Conservation (phyloP, 2,113 vertebrate genomes). For the Neolamprologus fasciatus region DNA sequence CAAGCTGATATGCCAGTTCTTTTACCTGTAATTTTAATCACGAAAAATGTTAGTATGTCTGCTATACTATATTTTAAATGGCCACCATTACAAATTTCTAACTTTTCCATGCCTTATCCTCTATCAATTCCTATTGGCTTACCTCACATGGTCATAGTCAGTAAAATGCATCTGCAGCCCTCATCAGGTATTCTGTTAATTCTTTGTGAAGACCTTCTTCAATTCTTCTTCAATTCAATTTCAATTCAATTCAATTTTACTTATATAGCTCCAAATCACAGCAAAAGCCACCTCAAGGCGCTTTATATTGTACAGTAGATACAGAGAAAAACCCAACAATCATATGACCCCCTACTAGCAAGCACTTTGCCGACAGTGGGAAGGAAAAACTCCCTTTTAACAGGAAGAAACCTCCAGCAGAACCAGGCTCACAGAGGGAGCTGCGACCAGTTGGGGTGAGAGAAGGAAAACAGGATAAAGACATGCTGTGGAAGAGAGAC, state of each 20-base stretch:
- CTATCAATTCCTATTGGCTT: neutral
- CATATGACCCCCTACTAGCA: neutral
- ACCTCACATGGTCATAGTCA: neutral
- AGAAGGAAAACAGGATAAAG: neutral
- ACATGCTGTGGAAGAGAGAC: neutral
- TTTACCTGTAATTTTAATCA: neutral
- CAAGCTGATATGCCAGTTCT: neutral
- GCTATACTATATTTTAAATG: neutral
- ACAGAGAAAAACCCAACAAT: neutral
- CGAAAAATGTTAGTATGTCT: neutral
- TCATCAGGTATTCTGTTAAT: neutral
- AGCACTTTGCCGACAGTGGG: neutral
- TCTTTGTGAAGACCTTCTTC: neutral
- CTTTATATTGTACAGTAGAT: neutral
- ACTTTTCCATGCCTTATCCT: neutral
- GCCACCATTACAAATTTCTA: neutral
- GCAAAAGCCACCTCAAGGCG: neutral
- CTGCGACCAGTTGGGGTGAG: accelerated
- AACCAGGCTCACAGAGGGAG: neutral
- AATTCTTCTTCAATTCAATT: neutral
- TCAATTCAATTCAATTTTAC: neutral
- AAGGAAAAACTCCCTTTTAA: neutral
- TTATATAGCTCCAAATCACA: neutral
- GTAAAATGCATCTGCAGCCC: neutral
- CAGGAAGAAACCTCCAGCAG: neutral